Percentiles rank a stretch among this genome's conserved stretches.
Evolutionary conservation across 2,113 vertebrate species (phyloP).

Genomic region (Labrus mixtus): DNA sequence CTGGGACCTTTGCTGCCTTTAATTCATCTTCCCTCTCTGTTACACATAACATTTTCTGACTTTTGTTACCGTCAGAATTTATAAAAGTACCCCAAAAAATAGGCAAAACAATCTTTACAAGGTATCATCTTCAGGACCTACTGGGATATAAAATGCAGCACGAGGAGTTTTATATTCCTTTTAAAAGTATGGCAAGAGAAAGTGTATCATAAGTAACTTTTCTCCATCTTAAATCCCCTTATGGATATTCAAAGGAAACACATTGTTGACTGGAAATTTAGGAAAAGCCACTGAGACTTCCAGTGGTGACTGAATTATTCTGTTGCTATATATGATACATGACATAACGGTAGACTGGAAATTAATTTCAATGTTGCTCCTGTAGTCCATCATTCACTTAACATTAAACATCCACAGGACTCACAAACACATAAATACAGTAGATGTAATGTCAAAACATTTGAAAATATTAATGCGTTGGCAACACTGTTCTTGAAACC

Average conservation of each 20-base stretch:
- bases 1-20: conserved; percentile 19
- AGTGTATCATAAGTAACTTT: not conserved
- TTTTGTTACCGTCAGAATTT: not conserved
- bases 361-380: not conserved
- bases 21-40: conserved; percentile 6
- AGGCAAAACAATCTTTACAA: not conserved
- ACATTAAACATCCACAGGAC: too few species aligned
- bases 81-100: not conserved
- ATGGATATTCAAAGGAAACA: not conserved
- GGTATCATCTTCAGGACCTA: not conserved
- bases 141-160: not conserved
- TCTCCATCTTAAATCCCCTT: not conserved
- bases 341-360: not conserved
- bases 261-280: not conserved
- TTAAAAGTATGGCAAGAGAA: not conserved
- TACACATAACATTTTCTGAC: not conserved
- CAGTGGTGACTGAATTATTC: not conserved
- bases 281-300: not conserved
- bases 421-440: too few species aligned
- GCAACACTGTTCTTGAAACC: too few species aligned
- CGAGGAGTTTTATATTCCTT: not conserved
- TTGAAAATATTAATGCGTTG: too few species aligned
- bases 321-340: not conserved
- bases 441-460: too few species aligned
- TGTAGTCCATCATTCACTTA: not conserved